Evolutionary conservation across 2,797 vertebrate species (phyloP), one percentile per base, ranked within the genome.

Genomic region (Loris lydekkerianus): DNA sequence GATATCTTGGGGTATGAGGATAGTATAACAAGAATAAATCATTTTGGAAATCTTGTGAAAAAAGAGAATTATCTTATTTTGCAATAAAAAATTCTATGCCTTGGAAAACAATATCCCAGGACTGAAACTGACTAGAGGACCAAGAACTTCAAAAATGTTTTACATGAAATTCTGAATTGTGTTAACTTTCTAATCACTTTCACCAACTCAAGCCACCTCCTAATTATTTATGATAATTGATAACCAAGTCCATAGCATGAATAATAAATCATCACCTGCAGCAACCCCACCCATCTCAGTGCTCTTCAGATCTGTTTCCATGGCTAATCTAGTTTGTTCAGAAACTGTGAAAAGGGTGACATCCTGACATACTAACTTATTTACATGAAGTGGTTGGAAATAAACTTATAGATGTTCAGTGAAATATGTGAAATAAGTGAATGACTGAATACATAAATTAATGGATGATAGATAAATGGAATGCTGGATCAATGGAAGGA

Each of bases 341-440:
- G 8, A 80, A 40, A 5, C 80, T 91, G 15, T 34, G 67, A n/a
- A 58, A 7, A 67, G 8, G 20, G 8, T 46, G 46, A 46, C 46
- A 46, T 46, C 46, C 46, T 46, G 46, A 46, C 8, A 46, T 53
- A 18, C 6, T 90, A 78, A 72, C 15, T 43, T 69, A 43, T 20
- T 82, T 53, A 85, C 7, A 61, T 56, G 14, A 27, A 15, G 25
- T 20, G 10, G 23, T 21, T 53, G 49, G 23, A 23, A 31, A 31
- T 27, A 69, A 72, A 5, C 40, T 11, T 83, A 10, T 60, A 13
- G 29, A 53, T 58, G 29, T 8, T 58, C 18, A 72, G 1, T 81
- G n/a, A 69, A 73, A 40, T 58, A n/a, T 92, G 23, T 96, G 17
- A 13, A 88, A 76, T 88, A 63, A 94, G 84, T 63, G 7, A 94